A percentile compares a stretch with the other conserved stretches of the same genome.
Evolutionary conservation across 2,797 vertebrate genomes (phyloP).

Genomic region (Gorsachius magnificus): DNA sequence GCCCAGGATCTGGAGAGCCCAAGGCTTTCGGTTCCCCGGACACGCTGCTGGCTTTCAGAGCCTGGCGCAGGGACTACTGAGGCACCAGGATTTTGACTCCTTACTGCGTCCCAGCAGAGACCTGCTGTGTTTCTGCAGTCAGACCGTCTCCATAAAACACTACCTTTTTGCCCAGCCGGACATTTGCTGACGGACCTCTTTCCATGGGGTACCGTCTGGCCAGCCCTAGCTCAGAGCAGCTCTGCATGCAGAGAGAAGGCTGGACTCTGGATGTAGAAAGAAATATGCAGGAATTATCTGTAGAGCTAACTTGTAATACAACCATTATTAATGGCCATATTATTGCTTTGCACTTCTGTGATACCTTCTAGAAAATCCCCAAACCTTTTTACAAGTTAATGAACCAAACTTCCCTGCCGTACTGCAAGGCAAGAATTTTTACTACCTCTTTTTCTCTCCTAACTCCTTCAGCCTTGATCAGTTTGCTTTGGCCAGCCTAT

Average conservation of each 20-base stretch:
- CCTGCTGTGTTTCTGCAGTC: neutral
- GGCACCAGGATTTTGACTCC: neutral
- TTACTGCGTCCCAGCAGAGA: neutral
- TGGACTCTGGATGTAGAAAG: neutral
- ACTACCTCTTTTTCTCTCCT: neutral
- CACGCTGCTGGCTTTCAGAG: neutral
- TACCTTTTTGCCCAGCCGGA: neutral
- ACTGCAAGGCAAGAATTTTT: slow-evolving; percentile 8
- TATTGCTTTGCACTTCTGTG: neutral
- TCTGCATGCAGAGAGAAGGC: neutral
- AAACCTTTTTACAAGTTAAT: neutral
- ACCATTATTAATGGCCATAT: neutral
- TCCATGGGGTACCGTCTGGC: neutral
- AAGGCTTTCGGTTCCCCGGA: neutral
- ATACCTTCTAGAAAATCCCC: neutral
- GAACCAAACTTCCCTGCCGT: neutral
- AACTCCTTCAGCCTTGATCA: neutral
- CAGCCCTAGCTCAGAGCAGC: neutral
- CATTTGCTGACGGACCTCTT: neutral
- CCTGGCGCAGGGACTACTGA: neutral
- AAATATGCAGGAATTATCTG: neutral
- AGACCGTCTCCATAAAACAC: neutral
- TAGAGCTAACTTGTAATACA: neutral
- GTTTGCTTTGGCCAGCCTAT: neutral
- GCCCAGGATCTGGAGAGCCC: neutral